Conservation (phyloP, 92 coral and sea anemone genomes). For the Actinostola sp. region DNA sequence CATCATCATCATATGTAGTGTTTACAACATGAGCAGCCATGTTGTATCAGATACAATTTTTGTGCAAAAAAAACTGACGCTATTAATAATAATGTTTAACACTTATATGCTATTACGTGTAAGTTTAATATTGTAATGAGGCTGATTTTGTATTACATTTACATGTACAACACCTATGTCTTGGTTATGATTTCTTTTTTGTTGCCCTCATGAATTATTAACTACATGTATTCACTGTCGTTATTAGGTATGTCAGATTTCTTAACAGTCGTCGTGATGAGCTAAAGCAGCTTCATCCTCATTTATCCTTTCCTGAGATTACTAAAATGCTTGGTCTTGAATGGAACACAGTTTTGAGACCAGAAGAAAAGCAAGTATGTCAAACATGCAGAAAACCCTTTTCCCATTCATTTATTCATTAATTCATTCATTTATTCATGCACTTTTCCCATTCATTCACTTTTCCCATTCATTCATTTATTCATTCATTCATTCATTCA, state of each 20-base stretch:
- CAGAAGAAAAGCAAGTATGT: constrained; percentile 84
- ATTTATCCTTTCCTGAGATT: constrained; percentile 74
- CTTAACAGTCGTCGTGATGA: constrained; percentile 85
- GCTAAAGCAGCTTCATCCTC: constrained; percentile 84
- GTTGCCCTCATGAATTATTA: not conserved
- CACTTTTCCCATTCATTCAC: not conserved
- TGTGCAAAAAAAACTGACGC: too few species aligned
- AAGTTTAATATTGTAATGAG: too few species aligned
- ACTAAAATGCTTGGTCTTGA: constrained; percentile 88
- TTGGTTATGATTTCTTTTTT: not conserved
- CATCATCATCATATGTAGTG: too few species aligned
- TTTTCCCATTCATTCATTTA: not conserved
- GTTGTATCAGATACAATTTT: too few species aligned
- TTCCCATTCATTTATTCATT: not conserved
- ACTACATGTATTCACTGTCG: constrained; percentile 1
- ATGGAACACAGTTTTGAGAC: constrained; percentile 71
- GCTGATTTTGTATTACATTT: too few species aligned
- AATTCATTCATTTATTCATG: not conserved
- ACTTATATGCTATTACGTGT: too few species aligned
- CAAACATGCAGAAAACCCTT: too few species aligned
- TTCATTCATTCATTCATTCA: not conserved
- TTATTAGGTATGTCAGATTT: constrained; percentile 82
- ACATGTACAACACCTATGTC: not conserved
- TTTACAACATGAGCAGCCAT: too few species aligned
- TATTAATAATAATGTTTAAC: too few species aligned